These are phyloP conservation scores for Rana temporaria DNA, from an alignment of 2,113 vertebrate species.

Conservation along the genomic window DNA sequence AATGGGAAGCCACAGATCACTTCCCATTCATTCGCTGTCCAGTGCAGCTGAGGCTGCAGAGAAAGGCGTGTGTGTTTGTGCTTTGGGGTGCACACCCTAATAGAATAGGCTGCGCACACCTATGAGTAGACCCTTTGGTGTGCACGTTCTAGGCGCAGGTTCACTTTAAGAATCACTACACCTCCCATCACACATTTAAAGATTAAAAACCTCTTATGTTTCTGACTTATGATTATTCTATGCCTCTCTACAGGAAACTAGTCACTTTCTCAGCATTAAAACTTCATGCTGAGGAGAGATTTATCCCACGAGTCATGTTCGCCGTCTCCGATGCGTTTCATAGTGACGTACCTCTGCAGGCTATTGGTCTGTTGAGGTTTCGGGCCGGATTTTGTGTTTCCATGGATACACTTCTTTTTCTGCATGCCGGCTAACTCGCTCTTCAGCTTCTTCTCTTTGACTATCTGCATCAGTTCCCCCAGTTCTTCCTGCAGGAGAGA, in stretches of 20 bases:
- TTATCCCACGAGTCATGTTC: background rate
- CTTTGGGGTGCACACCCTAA: too few relatives aligned
- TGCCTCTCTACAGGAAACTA: slow-evolving; percentile 14
- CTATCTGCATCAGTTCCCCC: slow-evolving; percentile 37
- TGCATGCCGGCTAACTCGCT: slow-evolving; percentile 11
- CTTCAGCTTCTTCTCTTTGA: slow-evolving; percentile 33
- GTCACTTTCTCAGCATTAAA: slow-evolving; percentile 33
- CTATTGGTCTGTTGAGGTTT: background rate
- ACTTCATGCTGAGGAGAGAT: slow-evolving; percentile 30
- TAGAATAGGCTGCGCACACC: too few relatives aligned
- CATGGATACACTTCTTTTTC: slow-evolving; percentile 12
- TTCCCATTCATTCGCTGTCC: too few relatives aligned
- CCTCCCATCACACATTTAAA: background rate
- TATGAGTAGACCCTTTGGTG: too few relatives aligned
- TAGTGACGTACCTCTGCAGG: slow-evolving; percentile 21
- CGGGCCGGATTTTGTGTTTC: slow-evolving; percentile 18
- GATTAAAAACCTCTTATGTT: background rate
- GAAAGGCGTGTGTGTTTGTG: too few relatives aligned
- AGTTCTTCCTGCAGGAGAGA: slow-evolving; percentile 43
- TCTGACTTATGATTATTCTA: slow-evolving; percentile 6
- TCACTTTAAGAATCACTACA: background rate
- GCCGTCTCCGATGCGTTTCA: background rate
- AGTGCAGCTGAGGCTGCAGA: too few relatives aligned
- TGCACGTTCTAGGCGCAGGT: too few relatives aligned
- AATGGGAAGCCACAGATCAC: too few relatives aligned